A percentile compares a stretch with the other conserved stretches of the same genome.
Conservation (phyloP, 2,797 vertebrate species). For the Diplodus sargus region DNA sequence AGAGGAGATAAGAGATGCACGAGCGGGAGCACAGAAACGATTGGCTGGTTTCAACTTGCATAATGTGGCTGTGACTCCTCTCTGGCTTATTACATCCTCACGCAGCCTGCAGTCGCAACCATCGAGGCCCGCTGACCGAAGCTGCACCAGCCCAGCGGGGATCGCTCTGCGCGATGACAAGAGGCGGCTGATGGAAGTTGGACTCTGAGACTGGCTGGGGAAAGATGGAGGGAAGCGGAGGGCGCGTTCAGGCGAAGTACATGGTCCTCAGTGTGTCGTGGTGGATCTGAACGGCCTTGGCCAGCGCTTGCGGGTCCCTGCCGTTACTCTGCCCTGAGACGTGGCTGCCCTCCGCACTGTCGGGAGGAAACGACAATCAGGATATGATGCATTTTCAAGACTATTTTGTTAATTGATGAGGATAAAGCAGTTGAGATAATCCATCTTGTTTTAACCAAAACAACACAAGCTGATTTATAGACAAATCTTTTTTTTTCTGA, state of each 20-base stretch:
- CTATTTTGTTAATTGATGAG: too few relatives aligned
- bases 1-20: conserved; percentile 26
- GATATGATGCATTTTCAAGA: not conserved
- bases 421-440: too few relatives aligned
- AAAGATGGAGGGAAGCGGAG: conserved; percentile 20
- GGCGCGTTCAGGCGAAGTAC: conserved; percentile 93
- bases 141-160: conserved; percentile 8
- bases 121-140: conserved; percentile 45
- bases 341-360: conserved; percentile 98
- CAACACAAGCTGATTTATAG: too few relatives aligned
- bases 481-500: too few relatives aligned
- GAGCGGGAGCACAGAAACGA: conserved; percentile 75
- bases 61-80: conserved; percentile 91
- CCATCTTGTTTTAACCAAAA: too few relatives aligned
- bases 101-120: conserved; percentile 79
- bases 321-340: conserved; percentile 99
- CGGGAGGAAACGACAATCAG: not conserved
- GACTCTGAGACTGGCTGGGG: conserved; percentile 57
- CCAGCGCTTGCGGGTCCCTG: conserved; percentile 94
- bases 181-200: conserved; percentile 20
- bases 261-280: conserved; percentile 99
- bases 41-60: conserved; percentile 96
- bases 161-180: not conserved
- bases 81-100: conserved; percentile 71
- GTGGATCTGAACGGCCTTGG: conserved; percentile 99